These are phyloP conservation scores for Oreohelix idahoensis DNA, from an alignment of 1,140 invertebrate species.

Conservation along the genomic window DNA sequence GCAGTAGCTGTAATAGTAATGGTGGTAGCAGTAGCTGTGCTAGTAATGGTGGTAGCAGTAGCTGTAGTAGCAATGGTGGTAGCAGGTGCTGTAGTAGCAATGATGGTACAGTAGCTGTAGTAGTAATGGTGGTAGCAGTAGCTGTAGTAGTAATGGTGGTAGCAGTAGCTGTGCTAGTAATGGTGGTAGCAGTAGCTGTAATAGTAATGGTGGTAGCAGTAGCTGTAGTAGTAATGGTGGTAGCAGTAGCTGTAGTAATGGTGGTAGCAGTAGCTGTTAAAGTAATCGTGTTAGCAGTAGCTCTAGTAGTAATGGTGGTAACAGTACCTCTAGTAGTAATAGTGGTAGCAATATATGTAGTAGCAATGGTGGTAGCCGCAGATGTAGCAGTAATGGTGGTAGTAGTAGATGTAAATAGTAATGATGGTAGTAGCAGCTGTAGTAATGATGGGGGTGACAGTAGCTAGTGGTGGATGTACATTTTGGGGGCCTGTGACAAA, in stretches of 20 bases:
- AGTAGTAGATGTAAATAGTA: constrained; percentile 4
- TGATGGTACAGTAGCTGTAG: background rate
- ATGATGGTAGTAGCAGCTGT: background rate
- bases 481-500: too few relatives aligned
- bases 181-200: constrained; percentile 10
- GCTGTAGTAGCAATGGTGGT: background rate
- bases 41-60: too few relatives aligned
- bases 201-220: constrained; percentile 10
- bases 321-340: constrained; percentile 3
- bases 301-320: background rate
- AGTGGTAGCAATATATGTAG: constrained; percentile 3
- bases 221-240: constrained; percentile 2
- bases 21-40: too few relatives aligned
- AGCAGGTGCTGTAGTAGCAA: background rate
- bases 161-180: background rate
- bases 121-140: background rate
- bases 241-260: background rate
- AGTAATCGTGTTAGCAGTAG: background rate
- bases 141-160: background rate
- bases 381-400: constrained; percentile 26
- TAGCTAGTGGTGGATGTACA: too few relatives aligned
- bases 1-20: background rate
- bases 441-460: background rate
- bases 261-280: background rate
- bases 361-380: constrained; percentile 22